These are phyloP conservation scores for Epinotia bilunana DNA, from an alignment of 2,888 invertebrate genomes.

Conservation along the genomic window DNA sequence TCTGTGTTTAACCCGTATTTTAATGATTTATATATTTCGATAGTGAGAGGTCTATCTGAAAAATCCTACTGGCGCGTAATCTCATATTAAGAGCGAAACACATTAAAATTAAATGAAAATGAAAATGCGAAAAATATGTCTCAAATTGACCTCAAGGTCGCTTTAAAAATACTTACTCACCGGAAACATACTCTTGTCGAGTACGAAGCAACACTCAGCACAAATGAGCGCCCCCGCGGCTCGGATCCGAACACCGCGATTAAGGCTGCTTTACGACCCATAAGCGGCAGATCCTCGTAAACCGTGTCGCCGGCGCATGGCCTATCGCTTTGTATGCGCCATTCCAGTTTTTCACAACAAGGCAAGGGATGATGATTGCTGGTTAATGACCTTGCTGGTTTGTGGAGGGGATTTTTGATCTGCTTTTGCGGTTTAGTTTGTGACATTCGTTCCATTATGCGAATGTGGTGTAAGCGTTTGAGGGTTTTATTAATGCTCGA, in stretches of 20 bases:
- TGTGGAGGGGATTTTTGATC: background rate
- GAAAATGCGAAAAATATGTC: too few species aligned
- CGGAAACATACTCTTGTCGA: background rate
- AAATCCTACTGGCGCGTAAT: too few species aligned
- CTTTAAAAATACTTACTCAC: slow-evolving; percentile 3
- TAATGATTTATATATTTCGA: too few species aligned
- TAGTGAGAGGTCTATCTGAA: too few species aligned
- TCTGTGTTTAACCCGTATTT: too few species aligned
- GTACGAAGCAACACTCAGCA: background rate
- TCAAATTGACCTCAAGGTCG: background rate
- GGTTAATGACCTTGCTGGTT: background rate
- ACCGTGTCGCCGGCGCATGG: background rate
- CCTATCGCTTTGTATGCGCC: background rate
- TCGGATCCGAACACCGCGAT: slow-evolving; percentile 9
- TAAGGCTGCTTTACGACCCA: slow-evolving; percentile 28
- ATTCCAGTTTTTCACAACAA: slow-evolving; percentile 4
- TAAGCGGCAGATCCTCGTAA: slow-evolving; percentile 34
- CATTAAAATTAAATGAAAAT: too few species aligned
- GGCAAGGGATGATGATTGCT: background rate
- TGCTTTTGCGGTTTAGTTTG: background rate
- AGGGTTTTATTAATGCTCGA: background rate
- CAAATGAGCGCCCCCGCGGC: slow-evolving; percentile 7
- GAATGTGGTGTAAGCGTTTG: background rate
- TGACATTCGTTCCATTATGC: background rate
- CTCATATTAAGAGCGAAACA: too few species aligned